Evolutionary conservation across 2,113 vertebrate genomes (phyloP).

Genomic region (Sceloporus undulatus): DNA sequence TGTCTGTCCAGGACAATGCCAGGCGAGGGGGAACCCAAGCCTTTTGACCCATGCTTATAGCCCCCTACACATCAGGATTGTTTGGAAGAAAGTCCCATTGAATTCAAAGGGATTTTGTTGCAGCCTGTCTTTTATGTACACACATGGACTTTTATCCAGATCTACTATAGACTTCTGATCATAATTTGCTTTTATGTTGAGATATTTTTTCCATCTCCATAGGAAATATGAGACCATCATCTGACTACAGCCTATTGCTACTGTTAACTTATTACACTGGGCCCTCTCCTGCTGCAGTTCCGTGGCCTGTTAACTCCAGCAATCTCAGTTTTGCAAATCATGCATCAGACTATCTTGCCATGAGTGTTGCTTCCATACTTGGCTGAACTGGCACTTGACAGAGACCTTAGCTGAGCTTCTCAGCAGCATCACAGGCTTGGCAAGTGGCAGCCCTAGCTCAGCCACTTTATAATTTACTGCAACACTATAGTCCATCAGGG

Average conservation of each 20-base stretch:
- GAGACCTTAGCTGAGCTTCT: neutral
- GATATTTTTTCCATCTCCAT: neutral
- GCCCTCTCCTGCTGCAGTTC: neutral
- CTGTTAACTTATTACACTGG: neutral
- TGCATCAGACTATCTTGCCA: neutral
- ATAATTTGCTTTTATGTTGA: neutral
- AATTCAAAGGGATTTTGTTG: neutral
- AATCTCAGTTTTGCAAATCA: neutral
- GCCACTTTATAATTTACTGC: slow-evolving; percentile 38
- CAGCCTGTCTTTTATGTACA: neutral
- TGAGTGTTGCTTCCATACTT: neutral
- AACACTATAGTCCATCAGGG: slow-evolving; percentile 44
- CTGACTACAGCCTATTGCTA: neutral
- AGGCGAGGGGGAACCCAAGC: no score
- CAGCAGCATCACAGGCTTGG: slow-evolving; percentile 3
- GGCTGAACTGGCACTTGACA: neutral
- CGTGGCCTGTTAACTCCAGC: neutral
- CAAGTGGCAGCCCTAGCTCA: slow-evolving; percentile 28
- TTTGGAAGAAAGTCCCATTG: neutral
- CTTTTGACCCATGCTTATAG: no score
- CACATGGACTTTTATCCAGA: neutral
- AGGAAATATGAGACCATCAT: neutral
- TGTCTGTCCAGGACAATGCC: no score
- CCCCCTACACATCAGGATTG: no score
- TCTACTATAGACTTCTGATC: neutral